These are phyloP conservation scores for Cliona cf. orientalis DNA, from an alignment of 37 sponge, comb jelly and placozoan genomes.

Conservation along the genomic window DNA sequence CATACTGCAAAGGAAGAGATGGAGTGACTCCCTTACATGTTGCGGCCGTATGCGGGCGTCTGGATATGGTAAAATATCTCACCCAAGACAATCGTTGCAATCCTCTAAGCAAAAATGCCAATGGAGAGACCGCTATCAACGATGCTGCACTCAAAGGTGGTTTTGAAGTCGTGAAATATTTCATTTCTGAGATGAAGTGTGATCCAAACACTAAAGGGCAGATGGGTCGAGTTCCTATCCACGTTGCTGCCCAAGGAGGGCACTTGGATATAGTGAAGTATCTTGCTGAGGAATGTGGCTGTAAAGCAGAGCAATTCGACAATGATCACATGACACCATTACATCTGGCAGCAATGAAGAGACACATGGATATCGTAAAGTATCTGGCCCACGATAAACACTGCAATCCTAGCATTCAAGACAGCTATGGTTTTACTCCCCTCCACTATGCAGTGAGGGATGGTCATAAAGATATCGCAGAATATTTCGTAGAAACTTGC, in stretches of 20 bases:
- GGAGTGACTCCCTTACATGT: not conserved
- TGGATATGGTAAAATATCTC: not conserved
- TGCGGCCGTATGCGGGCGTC: not conserved
- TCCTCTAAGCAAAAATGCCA: not conserved
- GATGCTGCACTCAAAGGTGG: not conserved
- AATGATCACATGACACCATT: not conserved
- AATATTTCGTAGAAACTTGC: no score
- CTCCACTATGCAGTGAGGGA: no score
- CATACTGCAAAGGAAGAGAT: no score
- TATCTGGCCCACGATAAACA: not conserved
- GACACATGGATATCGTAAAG: conserved; percentile 1
- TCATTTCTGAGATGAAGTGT: not conserved
- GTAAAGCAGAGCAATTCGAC: not conserved
- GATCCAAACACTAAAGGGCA: not conserved
- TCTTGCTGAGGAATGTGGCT: not conserved
- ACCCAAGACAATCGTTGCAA: not conserved
- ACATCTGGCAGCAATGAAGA: not conserved
- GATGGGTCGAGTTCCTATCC: not conserved
- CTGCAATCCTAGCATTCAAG: no score
- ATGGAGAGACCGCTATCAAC: not conserved
- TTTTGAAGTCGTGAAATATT: not conserved
- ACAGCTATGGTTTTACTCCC: no score
- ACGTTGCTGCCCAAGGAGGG: not conserved
- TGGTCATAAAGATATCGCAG: no score
- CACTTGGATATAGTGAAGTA: not conserved